Base-by-base conservation (phyloP, 2,888 invertebrate genomes). In the Cotesia congregata region DNA sequence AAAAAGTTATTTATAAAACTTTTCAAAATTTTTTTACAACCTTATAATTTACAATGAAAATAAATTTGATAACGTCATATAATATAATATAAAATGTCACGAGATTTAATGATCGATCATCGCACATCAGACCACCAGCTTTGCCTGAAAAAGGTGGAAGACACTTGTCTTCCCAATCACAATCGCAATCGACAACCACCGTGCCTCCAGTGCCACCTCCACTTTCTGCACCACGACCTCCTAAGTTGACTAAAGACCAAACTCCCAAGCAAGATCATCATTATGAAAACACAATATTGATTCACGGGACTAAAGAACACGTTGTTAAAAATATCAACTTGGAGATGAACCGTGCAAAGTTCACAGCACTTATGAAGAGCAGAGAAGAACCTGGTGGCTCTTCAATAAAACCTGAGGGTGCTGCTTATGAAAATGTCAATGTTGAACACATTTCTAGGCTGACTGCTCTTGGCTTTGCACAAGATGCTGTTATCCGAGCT, bases 401-500 rank as follows among this genome's bases (percentile, higher is more conserved):
- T 3, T 81, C 85, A 30, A 82, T 84, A 1, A 88, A 88, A 75
- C 80, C 86, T 12, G 89, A 89, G 60, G 88, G 90, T 9, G 91
- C 92, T 39, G 91, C 92, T 67, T 97, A 97, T 86, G 97, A 97
- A 90, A 97, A 97, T 86, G 93, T 97, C 67, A 97, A 97, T 89
- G 93, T 97, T 91, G 97, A 97, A 88, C 95, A 97, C 90, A 97
- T 98, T 78, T 94, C 96, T 20, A 94, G 95, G 80, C 91, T 98
- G 78, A 96, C 97, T 68, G 94, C 93, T 76, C 97, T 97, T 85
- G 98, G 98, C 0, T 98, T 97, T 87, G 94, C 97, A 1, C 95
- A 96, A 85, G 96, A 97, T 86, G 95, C 96, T 69, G 98, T 97
- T 2, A 95, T 97, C 70, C 93, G 97, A 82, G 98, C 98, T 4